These are phyloP conservation scores for Uropetala carovei DNA, from an alignment of 2,888 invertebrate species.

Conservation along the genomic window DNA sequence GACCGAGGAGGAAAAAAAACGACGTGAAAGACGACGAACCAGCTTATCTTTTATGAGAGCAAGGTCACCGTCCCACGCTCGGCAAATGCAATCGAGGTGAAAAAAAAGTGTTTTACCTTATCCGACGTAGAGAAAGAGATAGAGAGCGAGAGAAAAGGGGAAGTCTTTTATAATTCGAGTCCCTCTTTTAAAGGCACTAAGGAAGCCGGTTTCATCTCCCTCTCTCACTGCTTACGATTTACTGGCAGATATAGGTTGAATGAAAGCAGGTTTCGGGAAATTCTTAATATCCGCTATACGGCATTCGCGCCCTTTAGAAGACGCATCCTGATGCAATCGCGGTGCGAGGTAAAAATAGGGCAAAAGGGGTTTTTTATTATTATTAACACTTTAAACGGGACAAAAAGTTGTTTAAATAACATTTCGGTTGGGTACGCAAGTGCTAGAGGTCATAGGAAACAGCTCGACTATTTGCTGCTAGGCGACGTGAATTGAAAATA, in stretches of 20 bases:
- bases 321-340: not conserved
- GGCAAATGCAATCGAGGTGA: not conserved
- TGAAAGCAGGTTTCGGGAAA: slow-evolving; percentile 13
- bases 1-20: not conserved
- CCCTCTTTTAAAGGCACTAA: not conserved
- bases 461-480: too few relatives aligned
- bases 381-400: slow-evolving; percentile 1
- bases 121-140: not conserved
- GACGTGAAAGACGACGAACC: too few relatives aligned
- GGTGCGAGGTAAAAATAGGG: not conserved
- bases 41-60: not conserved
- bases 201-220: not conserved
- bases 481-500: too few relatives aligned
- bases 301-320: not conserved
- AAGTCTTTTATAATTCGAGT: slow-evolving; percentile 14
- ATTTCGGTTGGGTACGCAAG: not conserved
- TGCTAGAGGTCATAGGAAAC: too few relatives aligned
- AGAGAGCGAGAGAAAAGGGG: not conserved
- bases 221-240: not conserved
- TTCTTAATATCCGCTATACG: not conserved
- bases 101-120: not conserved
- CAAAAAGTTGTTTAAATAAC: not conserved
- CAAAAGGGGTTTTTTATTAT: not conserved
- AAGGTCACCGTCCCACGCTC: slow-evolving; percentile 48
- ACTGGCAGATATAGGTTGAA: slow-evolving; percentile 31